Percentiles rank a stretch among this genome's conserved stretches.
These are phyloP conservation scores for Xestia xanthographa DNA, from an alignment of 2,888 invertebrate genomes.

Conservation along the genomic window DNA sequence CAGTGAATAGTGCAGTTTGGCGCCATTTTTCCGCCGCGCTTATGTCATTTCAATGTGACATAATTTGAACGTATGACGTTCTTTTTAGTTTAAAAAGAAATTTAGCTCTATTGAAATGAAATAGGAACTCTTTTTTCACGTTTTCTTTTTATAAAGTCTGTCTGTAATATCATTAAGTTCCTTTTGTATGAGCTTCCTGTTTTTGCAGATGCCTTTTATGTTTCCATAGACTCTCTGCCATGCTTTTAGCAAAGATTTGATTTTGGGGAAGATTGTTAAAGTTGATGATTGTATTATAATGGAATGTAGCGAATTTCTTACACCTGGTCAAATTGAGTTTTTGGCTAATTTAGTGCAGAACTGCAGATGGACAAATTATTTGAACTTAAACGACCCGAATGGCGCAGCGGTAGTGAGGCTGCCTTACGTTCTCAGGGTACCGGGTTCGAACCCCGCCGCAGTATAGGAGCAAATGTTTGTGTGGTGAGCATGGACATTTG, in stretches of 20 bases:
- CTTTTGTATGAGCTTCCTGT: background rate
- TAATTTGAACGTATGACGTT: constrained; percentile 46
- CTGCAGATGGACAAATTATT: background rate
- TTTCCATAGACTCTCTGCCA: background rate
- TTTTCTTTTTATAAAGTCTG: constrained; percentile 14
- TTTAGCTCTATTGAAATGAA: constrained; percentile 24
- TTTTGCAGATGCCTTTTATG: background rate
- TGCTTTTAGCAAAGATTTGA: background rate
- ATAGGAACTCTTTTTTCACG: background rate
- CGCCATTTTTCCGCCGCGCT: constrained; percentile 46
- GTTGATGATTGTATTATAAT: background rate
- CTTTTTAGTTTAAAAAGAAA: constrained; percentile 42
- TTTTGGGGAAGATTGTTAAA: background rate
- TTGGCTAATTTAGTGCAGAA: background rate
- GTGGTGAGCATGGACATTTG: too few relatives aligned
- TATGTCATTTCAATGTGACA: constrained; percentile 57
- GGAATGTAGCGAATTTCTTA: background rate
- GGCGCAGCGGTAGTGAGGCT: too few relatives aligned
- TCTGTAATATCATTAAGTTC: background rate
- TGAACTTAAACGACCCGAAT: too few relatives aligned
- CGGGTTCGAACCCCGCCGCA: too few relatives aligned
- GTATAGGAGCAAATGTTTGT: too few relatives aligned
- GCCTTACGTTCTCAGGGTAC: too few relatives aligned
- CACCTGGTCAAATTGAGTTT: background rate
- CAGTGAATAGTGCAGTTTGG: constrained; percentile 55